Conservation (phyloP, 2,113 vertebrate species). For the Epinephelus lanceolatus region DNA sequence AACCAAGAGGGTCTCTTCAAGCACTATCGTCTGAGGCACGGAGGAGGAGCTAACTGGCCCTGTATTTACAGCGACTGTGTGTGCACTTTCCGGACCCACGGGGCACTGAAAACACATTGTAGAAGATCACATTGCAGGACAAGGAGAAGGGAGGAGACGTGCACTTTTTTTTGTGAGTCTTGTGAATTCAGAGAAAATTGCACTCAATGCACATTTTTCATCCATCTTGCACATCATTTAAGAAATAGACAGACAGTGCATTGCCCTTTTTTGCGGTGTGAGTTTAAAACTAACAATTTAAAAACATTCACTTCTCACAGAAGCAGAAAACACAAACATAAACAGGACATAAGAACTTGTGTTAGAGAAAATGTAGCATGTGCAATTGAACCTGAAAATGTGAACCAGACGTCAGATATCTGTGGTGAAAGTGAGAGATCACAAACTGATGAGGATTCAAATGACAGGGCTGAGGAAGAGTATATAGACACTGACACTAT, state of each 20-base stretch:
- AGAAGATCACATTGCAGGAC: slow-evolving; percentile 6
- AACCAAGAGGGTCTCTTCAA: background rate
- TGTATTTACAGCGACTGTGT: slow-evolving; percentile 7
- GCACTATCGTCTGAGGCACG: background rate
- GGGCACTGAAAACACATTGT: background rate
- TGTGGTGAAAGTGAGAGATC: too few species aligned
- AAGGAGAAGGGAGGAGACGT: background rate
- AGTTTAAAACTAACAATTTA: slow-evolving; percentile 1
- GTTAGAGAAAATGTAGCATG: background rate
- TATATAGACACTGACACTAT: too few species aligned
- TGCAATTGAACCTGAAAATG: background rate
- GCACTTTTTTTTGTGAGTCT: background rate
- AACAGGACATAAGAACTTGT: too few species aligned
- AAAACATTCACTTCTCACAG: background rate
- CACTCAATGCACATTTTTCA: background rate
- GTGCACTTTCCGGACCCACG: background rate
- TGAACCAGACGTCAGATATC: too few species aligned
- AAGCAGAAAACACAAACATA: background rate
- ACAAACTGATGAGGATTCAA: too few species aligned
- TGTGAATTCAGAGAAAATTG: slow-evolving; percentile 1
- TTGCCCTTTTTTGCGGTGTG: background rate
- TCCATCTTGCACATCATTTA: background rate
- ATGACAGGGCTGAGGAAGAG: too few species aligned
- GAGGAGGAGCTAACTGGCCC: background rate
- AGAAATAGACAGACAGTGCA: background rate